Conservation (phyloP, 92 coral and sea anemone genomes). For the Parazoanthus swiftii region DNA sequence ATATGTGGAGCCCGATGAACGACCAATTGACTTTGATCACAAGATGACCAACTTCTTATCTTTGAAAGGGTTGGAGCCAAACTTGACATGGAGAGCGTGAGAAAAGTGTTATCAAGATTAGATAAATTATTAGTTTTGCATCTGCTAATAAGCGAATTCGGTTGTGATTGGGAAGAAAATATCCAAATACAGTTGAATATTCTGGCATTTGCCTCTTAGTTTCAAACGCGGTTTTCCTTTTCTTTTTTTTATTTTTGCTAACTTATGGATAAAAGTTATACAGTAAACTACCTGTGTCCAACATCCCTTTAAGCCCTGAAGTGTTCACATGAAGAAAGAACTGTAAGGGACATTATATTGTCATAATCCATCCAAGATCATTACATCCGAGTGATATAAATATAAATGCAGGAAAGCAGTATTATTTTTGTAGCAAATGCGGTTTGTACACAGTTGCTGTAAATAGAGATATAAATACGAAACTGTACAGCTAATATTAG, state of each 20-base stretch:
- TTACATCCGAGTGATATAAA: not conserved
- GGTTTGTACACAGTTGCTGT: constrained; percentile 28
- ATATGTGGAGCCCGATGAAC: constrained; percentile 84
- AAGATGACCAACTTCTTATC: constrained; percentile 86
- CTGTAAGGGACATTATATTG: not conserved
- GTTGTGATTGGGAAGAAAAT: not conserved
- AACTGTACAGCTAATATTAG: constrained; percentile 1
- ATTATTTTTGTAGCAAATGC: constrained; percentile 26
- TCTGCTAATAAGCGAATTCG: not conserved
- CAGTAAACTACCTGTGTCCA: not conserved
- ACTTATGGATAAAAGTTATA: not conserved
- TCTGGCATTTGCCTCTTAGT: not conserved
- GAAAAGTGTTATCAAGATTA: not conserved
- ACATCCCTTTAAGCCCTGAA: no score
- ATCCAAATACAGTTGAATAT: no score
- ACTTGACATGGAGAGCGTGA: constrained; percentile 72
- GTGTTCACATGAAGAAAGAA: not conserved
- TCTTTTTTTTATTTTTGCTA: not conserved
- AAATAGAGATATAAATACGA: constrained; percentile 17
- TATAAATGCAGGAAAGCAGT: not conserved
- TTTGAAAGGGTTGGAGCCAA: constrained; percentile 82
- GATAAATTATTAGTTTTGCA: not conserved
- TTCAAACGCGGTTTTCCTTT: not conserved
- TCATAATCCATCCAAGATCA: not conserved
- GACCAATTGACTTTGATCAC: constrained; percentile 96